Evolutionary conservation across 2,888 invertebrate species (phyloP), one percentile per base, ranked within the genome.

Genomic region (Abscondita cerata): DNA sequence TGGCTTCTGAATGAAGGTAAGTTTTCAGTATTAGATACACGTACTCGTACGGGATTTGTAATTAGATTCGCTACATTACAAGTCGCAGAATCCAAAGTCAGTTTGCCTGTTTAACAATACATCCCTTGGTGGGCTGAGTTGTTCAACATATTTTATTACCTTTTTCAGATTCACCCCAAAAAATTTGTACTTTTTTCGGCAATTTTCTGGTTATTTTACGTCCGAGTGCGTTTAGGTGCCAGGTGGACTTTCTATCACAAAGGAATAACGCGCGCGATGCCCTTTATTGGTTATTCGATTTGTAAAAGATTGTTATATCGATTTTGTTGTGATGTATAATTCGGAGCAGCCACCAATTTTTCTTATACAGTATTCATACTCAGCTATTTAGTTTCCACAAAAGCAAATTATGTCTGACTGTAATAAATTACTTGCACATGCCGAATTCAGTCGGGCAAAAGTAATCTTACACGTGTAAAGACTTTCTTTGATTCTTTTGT

Each of bases 121-220:
- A 53, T 56, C 65, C 65, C 62, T 59, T 52, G 73, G 73, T 73
- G 72, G 72, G 70, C 72, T 66, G 68, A 62, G 56, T 59, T 67
- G 68, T 67, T 68, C 68, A 69, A 69, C 72, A 73, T 72, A 74
- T 75, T 75, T 77, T 75, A 76, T 76, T 73, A 69, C 75, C 70
- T 68, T 74, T 72, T 75, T 73, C 67, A 62, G 70, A 72, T 73
- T 73, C 74, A 75, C 75, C 72, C 71, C 69, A 74, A 72, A 70
- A n/a, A 65, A 68, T 64, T 63, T 34, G 62, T 54, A 56, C 55
- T 64, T 63, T 73, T 74, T 74, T 72, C 74, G 58, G 69, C 73
- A 78, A 79, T 79, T 79, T 79, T 78, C 78, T 75, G 76, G 73
- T 74, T 73, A 78, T 79, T 79, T 78, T 71, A 78, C 78, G 78